Base-by-base conservation (phyloP, 1,140 invertebrate genomes). In the Saccostrea glomerata region DNA sequence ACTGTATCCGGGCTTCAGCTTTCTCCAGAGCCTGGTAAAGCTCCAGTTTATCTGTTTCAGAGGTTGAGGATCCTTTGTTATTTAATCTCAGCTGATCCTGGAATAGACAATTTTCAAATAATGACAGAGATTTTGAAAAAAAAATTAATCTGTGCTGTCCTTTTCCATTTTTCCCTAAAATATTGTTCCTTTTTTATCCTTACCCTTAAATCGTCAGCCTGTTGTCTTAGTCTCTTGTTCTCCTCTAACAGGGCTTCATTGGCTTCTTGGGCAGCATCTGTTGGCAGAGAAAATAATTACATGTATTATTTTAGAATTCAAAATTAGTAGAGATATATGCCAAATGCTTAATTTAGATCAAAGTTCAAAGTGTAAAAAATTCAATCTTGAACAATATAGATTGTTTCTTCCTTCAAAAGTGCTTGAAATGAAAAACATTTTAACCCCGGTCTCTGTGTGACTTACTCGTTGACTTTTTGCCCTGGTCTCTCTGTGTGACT, bases 11-110 rank as follows among this genome's bases (percentile, higher is more conserved):
- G 2, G 92, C 93, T 82, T 95, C 92, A 6, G 93, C 93, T 89
- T 92, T 92, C 54, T 95, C 94, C 20, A 95, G 85, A 11, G 92
- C 91, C 86, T 95, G 93, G 82, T 94, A 95, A 73, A 95, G 90
- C 87, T 94, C 93, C 83, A 95, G 90, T 89, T 93, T 93, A 87
- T 95, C 94, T 23, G 92, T 63, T 60, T 93, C 93, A 82, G 92
- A 92, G 56, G 86, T 77, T 13, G 89, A 58, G 23, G 84, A 85
- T 15, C 30, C 84, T 25, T 84, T 89, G n/a, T 87, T 87, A 15
- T 86, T 87, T 63, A 84, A 85, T 63, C 77, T 89, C 77, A 93
- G 73, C 70, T 94, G 93, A 1, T 93, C 91, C 93, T 94, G 82
- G 17, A 89, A 73, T 11, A 82, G 15, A 86, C 66, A 82, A 47